phyloP scores from a whole-genome alignment of 2,113 vertebrate genomes.

The Psilopogon haemacephalus region DNA sequence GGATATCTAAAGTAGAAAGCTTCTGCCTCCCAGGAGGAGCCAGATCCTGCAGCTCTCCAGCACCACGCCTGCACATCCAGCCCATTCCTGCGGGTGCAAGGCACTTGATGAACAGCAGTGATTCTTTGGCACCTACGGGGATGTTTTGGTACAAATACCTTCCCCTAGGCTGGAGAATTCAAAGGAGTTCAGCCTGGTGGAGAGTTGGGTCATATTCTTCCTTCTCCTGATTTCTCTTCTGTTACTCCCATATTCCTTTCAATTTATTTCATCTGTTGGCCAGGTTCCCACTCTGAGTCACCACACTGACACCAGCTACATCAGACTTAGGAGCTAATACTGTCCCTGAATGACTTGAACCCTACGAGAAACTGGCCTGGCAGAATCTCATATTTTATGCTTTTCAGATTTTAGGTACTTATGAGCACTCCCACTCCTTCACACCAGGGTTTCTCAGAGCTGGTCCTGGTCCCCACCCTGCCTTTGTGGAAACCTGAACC shows the following conservation, averaged over 20 bases:
- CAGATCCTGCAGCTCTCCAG: neutral
- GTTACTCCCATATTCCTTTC: neutral
- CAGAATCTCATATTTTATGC: neutral
- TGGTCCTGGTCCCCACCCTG: neutral
- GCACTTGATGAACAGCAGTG: neutral
- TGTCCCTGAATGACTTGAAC: rapidly evolving
- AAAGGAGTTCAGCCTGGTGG: neutral
- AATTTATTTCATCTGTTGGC: neutral
- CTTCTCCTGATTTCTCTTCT: neutral
- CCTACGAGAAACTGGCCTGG: neutral
- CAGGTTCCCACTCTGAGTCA: neutral
- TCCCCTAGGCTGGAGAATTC: neutral
- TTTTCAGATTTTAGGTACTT: neutral
- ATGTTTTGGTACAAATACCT: neutral
- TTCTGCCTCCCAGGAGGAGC: neutral
- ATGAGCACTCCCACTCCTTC: neutral
- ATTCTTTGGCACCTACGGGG: neutral
- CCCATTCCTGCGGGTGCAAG: neutral
- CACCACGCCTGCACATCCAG: neutral
- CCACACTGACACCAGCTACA: neutral
- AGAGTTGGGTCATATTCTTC: neutral
- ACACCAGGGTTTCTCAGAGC: neutral
- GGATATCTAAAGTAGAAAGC: neutral
- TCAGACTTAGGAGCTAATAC: neutral
- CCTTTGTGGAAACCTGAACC: neutral